Evolutionary conservation across 1,140 invertebrate genomes (phyloP).

Genomic region (Micrasema minimum): DNA sequence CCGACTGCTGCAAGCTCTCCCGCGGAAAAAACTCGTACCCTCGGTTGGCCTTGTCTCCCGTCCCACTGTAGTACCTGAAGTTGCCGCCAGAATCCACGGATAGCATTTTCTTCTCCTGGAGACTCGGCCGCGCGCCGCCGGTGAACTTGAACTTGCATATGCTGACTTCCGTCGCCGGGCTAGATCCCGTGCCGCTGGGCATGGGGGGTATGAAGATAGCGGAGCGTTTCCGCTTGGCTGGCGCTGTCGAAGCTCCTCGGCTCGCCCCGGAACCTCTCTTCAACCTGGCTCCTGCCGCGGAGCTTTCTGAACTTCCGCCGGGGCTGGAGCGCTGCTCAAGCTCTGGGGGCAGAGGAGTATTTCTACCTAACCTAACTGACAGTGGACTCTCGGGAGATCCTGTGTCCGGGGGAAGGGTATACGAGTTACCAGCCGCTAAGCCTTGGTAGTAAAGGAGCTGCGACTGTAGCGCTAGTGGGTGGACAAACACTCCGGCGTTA

Average conservation of each 20-base stretch:
- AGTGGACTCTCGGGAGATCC: slow-evolving; percentile 57
- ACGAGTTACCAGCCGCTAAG: slow-evolving; percentile 65
- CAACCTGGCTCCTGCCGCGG: slow-evolving; percentile 56
- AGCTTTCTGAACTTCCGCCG: slow-evolving; percentile 48
- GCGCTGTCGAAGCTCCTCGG: slow-evolving; percentile 62
- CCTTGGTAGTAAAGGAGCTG: slow-evolving; percentile 80
- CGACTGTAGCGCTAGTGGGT: slow-evolving; percentile 77
- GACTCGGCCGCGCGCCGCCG: slow-evolving; percentile 84
- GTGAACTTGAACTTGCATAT: slow-evolving; percentile 95
- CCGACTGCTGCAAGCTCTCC: slow-evolving; percentile 69
- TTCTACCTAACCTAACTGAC: slow-evolving; percentile 55
- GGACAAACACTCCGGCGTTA: slow-evolving; percentile 75
- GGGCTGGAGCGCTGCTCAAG: slow-evolving; percentile 59
- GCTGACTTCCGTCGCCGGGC: slow-evolving; percentile 83
- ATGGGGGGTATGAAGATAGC: slow-evolving; percentile 85
- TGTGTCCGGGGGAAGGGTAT: slow-evolving; percentile 53
- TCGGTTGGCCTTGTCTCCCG: slow-evolving; percentile 78
- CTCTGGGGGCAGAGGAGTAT: slow-evolving; percentile 56
- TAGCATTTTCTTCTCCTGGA: slow-evolving; percentile 91
- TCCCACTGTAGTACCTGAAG: slow-evolving; percentile 85
- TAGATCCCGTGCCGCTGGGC: slow-evolving; percentile 74
- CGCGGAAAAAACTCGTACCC: slow-evolving; percentile 82
- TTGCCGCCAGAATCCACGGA: slow-evolving; percentile 88
- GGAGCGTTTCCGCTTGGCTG: slow-evolving; percentile 79
- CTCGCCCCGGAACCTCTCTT: slow-evolving; percentile 67